These are phyloP conservation scores for Stichopus horrens DNA, from an alignment of 53 echinoderm and acorn worm species.

Conservation along the genomic window DNA sequence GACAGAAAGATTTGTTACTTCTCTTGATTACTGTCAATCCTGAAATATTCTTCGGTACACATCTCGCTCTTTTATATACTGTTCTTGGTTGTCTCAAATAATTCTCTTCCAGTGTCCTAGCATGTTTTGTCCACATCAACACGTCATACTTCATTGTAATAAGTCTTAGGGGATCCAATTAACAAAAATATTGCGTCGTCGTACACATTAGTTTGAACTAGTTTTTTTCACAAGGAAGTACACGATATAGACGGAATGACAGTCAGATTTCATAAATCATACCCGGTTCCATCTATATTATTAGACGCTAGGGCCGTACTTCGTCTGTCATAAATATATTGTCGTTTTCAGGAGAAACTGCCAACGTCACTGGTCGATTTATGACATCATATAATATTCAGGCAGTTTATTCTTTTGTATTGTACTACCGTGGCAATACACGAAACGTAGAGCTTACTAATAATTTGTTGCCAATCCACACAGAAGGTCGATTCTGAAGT, in stretches of 20 bases:
- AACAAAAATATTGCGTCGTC: constrained; percentile 22
- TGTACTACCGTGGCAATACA: not conserved
- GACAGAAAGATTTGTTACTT: not conserved
- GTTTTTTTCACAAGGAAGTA: not conserved
- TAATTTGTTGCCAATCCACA: not conserved
- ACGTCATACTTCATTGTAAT: constrained; percentile 17
- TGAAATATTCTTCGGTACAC: not conserved
- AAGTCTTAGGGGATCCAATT: constrained; percentile 20
- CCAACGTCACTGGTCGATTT: not conserved
- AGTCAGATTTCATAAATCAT: not conserved
- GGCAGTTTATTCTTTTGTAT: not conserved
- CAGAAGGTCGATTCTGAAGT: not conserved
- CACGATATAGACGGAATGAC: not conserved
- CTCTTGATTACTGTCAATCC: constrained; percentile 2
- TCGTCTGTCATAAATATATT: not conserved
- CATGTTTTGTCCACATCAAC: constrained; percentile 17
- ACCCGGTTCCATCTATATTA: not conserved
- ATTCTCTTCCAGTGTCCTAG: not conserved
- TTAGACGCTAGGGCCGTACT: not conserved
- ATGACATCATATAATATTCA: not conserved
- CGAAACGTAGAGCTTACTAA: not conserved
- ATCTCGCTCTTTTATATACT: constrained; percentile 2
- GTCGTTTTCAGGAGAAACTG: not conserved
- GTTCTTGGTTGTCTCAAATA: not conserved
- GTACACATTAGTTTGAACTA: not conserved